phyloP scores from a whole-genome alignment of 2,888 invertebrate species.

The Hypomecis punctinalis region DNA sequence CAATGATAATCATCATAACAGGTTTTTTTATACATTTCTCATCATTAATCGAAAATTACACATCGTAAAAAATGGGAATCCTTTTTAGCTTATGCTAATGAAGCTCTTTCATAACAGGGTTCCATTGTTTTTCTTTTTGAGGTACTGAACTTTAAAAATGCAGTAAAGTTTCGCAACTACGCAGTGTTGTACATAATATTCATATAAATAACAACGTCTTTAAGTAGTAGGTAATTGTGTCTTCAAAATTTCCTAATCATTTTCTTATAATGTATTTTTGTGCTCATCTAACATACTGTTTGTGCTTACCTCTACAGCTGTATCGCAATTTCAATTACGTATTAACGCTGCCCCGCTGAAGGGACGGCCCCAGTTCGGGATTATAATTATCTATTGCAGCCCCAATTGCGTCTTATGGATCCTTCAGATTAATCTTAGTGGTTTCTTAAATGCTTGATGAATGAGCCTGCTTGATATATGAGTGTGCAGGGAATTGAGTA shows the following conservation, averaged over 20 bases:
- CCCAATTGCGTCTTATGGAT: slow-evolving; percentile 37
- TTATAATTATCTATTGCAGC: slow-evolving; percentile 41
- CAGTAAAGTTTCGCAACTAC: too few species aligned
- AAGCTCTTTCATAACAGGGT: too few species aligned
- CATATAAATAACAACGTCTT: too few species aligned
- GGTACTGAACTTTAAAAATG: too few species aligned
- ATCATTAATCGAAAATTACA: too few species aligned
- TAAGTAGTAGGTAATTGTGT: too few species aligned
- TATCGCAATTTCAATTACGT: slow-evolving; percentile 47
- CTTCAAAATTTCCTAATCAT: not conserved
- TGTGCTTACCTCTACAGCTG: slow-evolving; percentile 13
- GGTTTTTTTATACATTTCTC: too few species aligned
- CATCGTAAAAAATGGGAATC: too few species aligned
- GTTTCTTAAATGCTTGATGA: slow-evolving; percentile 31
- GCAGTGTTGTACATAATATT: too few species aligned
- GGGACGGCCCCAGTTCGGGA: slow-evolving; percentile 34
- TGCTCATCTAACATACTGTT: slow-evolving; percentile 11
- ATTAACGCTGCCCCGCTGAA: slow-evolving; percentile 41
- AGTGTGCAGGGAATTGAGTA: not conserved
- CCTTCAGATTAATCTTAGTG: slow-evolving; percentile 32
- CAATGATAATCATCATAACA: too few species aligned
- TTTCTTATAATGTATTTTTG: not conserved
- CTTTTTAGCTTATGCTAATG: too few species aligned
- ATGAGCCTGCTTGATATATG: slow-evolving; percentile 7
- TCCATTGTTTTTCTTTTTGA: too few species aligned